A percentile compares a stretch with the other conserved stretches of the same genome.
Evolutionary conservation across 2,113 vertebrate species (phyloP).

Genomic region (Xerus inauris): DNA sequence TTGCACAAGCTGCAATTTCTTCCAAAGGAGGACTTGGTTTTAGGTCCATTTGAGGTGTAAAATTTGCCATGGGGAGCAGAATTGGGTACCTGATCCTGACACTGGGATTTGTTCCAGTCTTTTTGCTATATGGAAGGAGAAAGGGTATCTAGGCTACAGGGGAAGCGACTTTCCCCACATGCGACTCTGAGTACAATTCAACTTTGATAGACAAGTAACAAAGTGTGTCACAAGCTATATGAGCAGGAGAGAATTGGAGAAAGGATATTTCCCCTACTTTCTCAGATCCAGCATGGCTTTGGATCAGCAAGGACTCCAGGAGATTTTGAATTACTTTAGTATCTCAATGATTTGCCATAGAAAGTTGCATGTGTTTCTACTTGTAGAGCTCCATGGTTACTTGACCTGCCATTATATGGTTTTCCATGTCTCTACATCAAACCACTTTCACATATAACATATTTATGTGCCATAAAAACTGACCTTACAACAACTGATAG

Average conservation of each 20-base stretch:
- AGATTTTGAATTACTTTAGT: neutral
- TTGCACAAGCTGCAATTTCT: neutral
- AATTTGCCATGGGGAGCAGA: neutral
- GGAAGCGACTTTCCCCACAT: neutral
- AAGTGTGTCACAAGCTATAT: neutral
- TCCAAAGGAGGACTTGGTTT: neutral
- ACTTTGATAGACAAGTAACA: neutral
- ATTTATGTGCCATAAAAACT: conserved; percentile 2
- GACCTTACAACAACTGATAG: neutral
- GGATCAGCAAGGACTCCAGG: neutral
- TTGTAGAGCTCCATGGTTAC: neutral
- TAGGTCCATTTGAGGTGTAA: neutral
- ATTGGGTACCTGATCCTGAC: neutral
- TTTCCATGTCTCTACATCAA: neutral
- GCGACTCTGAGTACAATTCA: conserved; percentile 1
- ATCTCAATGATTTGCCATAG: neutral
- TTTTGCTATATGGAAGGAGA: neutral
- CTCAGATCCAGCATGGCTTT: neutral
- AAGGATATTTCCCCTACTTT: neutral
- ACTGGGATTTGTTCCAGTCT: conserved; percentile 9
- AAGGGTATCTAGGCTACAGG: neutral
- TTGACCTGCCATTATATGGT: neutral
- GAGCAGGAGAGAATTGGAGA: neutral
- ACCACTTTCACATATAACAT: conserved; percentile 37
- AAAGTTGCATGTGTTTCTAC: neutral